Base-by-base conservation (phyloP, 2,797 vertebrate genomes). In the Simalia tracyae region DNA sequence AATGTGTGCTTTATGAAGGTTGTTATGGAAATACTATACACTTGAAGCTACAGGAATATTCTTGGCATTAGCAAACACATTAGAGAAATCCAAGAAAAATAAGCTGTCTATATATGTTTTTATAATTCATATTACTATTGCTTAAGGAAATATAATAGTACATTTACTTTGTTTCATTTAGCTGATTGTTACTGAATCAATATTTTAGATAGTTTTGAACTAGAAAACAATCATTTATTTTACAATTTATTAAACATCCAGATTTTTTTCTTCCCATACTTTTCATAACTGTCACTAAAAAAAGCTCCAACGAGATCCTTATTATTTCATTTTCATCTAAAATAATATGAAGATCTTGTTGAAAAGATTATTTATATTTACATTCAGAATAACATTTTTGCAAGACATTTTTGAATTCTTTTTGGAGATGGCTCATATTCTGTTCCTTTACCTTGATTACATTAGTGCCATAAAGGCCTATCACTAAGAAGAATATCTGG, bases 141-240 rank as follows among this genome's bases (percentile, higher is more conserved):
- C 64, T 22, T 93, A 85, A 46, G 9, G 92, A 94, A 93, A 86
- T 88, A 93, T 91, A 91, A 93, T 88, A 89, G 85, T 76, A 93
- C 31, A 31, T 92, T 96, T 96, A 93, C 87, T 96, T 91, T 76
- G 72, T 96, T 93, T 94, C 60, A 95, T 63, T 92, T 94, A 95
- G 92, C 36, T 84, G 96, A 93, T 96, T 94, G 84, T 96, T 96
- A 93, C 64, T 94, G 93, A 97, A 96, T 95, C 84, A 57, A 93
- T 95, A 93, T 97, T 95, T 95, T 87, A 54, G 92, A 95, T 92
- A 94, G 97, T 96, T 96, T 93, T 92, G 90, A 91, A 92, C 92
- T 93, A 94, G 97, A 97, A 96, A 96, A 94, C 94, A 89, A 95
- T 54, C 86, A 92, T 56, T 95, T 96, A 97, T 96, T 89, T 95